Base-by-base conservation (phyloP, 2,797 vertebrate species). In the Sebastes variabilis region DNA sequence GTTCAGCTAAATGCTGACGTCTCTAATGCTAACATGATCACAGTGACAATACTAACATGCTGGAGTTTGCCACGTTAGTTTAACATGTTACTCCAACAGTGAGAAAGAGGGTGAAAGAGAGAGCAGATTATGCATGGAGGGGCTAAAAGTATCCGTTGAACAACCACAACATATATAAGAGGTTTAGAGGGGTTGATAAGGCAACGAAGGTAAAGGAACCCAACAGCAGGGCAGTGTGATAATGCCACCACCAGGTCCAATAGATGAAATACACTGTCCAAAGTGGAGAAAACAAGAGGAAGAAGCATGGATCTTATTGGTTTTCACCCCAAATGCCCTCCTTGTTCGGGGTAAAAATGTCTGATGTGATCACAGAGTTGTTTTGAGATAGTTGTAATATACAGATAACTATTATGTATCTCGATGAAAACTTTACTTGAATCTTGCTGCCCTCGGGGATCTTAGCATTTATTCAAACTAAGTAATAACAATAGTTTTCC, bases 101-200 rank as follows among this genome's bases (percentile, higher is more conserved):
- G 9, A 25, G 11, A 66, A 49, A 70, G 7, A 22, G 27, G 29
- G 32, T 14, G 5, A 49, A 32, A 49, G 3, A 13, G 12, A 49
- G 27, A 56, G 49, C 24, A 66, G 55, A 74, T 73, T 74, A 82
- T 81, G 42, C 54, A 67, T 71, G 34, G 49, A 73, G 30, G 11
- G n/a, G 49, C 42, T 73, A 32, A 62, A 56, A 62, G 27, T 38
- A 46, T 83, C 71, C 66, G 18, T 49, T 62, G 25, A 73, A 67
- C 4, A 13, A 61, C 29, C 20, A 76, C 58, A 27, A 11, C 71
- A 24, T 55, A 58, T 66, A 32, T 68, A 56, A 67, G 42, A 46
- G n/a, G 68, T 65, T 67, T 80, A 66, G 42, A 69, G 46, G 24
- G 54, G n/a, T 46, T 49, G 46, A 49, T 49, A 49, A 49, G 46